Evolutionary conservation across 2,797 vertebrate genomes (phyloP).

Genomic region (Sebastes reedi): DNA sequence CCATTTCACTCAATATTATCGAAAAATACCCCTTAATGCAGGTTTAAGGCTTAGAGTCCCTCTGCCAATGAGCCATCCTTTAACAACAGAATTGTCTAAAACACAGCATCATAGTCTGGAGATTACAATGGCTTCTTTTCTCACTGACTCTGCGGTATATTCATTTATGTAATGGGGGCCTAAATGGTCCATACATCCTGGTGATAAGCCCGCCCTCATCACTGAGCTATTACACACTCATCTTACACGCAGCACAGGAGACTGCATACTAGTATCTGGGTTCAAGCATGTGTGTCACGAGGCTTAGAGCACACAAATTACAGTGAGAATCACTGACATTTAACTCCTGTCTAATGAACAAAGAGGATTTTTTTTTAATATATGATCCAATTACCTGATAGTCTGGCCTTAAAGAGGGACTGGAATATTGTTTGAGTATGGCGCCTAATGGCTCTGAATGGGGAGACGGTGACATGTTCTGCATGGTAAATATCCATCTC

Average conservation of each 20-base stretch:
- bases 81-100: conserved; percentile 2
- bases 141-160: conserved; percentile 31
- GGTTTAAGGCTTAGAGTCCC: neutral
- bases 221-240: conserved; percentile 52
- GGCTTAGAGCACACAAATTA: conserved; percentile 29
- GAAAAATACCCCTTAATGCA: conserved; percentile 20
- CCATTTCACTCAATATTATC: conserved; percentile 4
- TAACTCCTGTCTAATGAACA: conserved; percentile 55
- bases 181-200: conserved; percentile 60
- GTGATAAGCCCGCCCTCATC: conserved; percentile 48
- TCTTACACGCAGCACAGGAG: conserved; percentile 29
- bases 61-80: neutral
- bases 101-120: neutral
- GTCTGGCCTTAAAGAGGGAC: conserved; percentile 35
- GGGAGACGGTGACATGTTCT: conserved; percentile 41
- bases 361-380: conserved; percentile 55
- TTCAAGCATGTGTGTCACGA: conserved; percentile 43
- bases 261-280: conserved; percentile 7
- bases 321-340: conserved; percentile 59
- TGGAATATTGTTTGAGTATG: conserved; percentile 49
- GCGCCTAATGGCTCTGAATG: conserved; percentile 53
- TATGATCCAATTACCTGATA: conserved; percentile 10
- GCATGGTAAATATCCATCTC: conserved; percentile 61
- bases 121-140: conserved; percentile 24
- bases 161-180: conserved; percentile 53